A percentile compares a stretch with the other conserved stretches of the same genome.
Conservation (phyloP, 2,888 invertebrate genomes). For the Drosophila mayaguana region DNA sequence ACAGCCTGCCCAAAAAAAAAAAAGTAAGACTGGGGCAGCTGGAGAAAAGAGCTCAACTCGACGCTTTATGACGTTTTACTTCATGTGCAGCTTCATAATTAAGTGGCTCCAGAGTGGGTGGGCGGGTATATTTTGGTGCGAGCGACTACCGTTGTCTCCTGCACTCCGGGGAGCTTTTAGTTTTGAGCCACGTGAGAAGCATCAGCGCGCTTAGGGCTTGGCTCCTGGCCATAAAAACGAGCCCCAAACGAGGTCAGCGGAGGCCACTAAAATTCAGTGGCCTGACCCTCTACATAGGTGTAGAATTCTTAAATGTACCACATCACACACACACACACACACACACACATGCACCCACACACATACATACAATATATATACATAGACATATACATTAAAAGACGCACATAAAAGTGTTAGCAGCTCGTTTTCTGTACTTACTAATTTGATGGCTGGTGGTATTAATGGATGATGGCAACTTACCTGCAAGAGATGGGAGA, state of each 20-base stretch:
- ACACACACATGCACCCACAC: not conserved
- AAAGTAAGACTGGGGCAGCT: slow-evolving; percentile 5
- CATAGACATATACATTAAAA: slow-evolving; percentile 58
- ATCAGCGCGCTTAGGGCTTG: slow-evolving; percentile 68
- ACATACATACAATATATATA: not conserved
- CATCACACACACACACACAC: not conserved
- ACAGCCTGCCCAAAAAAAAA: slow-evolving; percentile 30
- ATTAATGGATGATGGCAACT: slow-evolving; percentile 76
- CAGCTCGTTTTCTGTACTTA: slow-evolving; percentile 79
- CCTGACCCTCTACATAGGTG: slow-evolving; percentile 19
- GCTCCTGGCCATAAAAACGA: slow-evolving; percentile 69
- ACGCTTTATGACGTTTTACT: slow-evolving; percentile 81
- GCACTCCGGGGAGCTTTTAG: slow-evolving; percentile 78
- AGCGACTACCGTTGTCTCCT: slow-evolving; percentile 49
- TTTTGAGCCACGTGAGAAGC: slow-evolving; percentile 80
- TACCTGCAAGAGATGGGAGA: slow-evolving; percentile 66
- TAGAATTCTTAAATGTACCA: slow-evolving; percentile 8
- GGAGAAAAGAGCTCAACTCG: slow-evolving; percentile 60
- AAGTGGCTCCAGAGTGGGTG: slow-evolving; percentile 61
- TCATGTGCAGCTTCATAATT: slow-evolving; percentile 80
- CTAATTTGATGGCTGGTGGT: slow-evolving; percentile 78
- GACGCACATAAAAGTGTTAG: slow-evolving; percentile 76
- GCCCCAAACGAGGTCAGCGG: slow-evolving; percentile 77
- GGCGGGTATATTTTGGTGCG: not conserved
- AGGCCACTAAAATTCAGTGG: slow-evolving; percentile 74